These are phyloP conservation scores for Brachypteracias leptosomus DNA, from an alignment of 2,113 vertebrate species.

Conservation along the genomic window DNA sequence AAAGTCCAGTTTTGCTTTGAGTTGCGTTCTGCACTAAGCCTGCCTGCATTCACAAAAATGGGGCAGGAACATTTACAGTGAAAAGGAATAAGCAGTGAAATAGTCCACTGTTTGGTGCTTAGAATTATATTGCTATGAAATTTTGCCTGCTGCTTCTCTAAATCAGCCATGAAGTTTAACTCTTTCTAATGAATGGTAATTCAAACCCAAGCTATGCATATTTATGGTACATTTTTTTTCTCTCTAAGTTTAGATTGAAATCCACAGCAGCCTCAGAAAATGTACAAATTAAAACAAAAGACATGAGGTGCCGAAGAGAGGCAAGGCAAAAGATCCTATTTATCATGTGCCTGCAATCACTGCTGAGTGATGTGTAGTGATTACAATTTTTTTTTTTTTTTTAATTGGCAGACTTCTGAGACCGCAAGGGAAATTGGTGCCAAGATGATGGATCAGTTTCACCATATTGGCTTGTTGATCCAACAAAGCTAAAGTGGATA, in stretches of 20 bases:
- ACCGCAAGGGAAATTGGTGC: slow-evolving; percentile 79
- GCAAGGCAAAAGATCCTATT: slow-evolving; percentile 67
- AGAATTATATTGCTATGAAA: background rate
- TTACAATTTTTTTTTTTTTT: slow-evolving; percentile 48
- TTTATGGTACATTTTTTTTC: background rate
- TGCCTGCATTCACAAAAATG: background rate
- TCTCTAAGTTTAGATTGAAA: slow-evolving; percentile 5
- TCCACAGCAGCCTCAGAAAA: background rate
- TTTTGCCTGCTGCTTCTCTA: slow-evolving; percentile 10
- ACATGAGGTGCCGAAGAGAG: slow-evolving; percentile 25
- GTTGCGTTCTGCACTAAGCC: background rate
- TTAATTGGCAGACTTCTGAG: slow-evolving; percentile 78
- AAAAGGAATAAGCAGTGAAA: background rate
- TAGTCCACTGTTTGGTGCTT: background rate
- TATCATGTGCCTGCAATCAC: slow-evolving; percentile 72
- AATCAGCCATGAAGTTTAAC: background rate
- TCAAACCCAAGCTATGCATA: slow-evolving; percentile 3
- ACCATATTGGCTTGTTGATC: slow-evolving; percentile 87
- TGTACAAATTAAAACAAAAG: background rate
- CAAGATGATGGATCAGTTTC: slow-evolving; percentile 91
- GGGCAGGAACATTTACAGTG: background rate
- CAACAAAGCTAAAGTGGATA: slow-evolving; percentile 82
- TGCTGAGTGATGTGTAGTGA: slow-evolving; percentile 73
- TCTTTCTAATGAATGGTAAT: slow-evolving; percentile 8
- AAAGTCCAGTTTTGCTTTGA: background rate